These are phyloP conservation scores for Morone saxatilis DNA, from an alignment of 2,113 vertebrate genomes.

Conservation along the genomic window DNA sequence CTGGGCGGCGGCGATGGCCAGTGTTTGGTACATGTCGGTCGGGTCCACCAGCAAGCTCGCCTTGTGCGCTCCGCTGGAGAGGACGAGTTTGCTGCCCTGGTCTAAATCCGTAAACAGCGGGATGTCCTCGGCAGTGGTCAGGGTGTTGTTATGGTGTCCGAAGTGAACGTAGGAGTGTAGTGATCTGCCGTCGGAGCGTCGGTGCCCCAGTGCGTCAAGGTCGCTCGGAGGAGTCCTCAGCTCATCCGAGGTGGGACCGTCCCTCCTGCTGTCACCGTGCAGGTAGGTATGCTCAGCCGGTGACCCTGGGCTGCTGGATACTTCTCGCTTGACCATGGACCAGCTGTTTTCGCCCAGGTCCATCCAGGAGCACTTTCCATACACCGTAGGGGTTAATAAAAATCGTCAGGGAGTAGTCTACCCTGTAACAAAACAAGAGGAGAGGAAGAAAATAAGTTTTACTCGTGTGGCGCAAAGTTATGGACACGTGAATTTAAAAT, in stretches of 20 bases:
- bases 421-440: conserved; percentile 67
- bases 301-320: conserved; percentile 87
- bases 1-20: conserved; percentile 92
- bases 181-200: conserved; percentile 83
- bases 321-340: conserved; percentile 93
- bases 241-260: conserved; percentile 80
- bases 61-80: conserved; percentile 90
- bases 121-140: conserved; percentile 90
- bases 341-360: conserved; percentile 96
- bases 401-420: conserved; percentile 70
- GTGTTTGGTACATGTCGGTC: conserved; percentile 97
- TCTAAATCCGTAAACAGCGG: conserved; percentile 95
- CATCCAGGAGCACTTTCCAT: conserved; percentile 92
- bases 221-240: conserved; percentile 83
- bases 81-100: conserved; percentile 93
- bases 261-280: conserved; percentile 85
- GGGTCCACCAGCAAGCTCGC: conserved; percentile 87
- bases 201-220: conserved; percentile 82
- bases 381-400: conserved; percentile 75
- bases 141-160: conserved; percentile 84
- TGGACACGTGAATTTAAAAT: conserved; percentile 1
- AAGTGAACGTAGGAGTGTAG: conserved; percentile 89
- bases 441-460: neutral
- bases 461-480: neutral
- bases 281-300: conserved; percentile 85